Conservation (phyloP, 2,113 vertebrate species). For the Grammomys surdaster region DNA sequence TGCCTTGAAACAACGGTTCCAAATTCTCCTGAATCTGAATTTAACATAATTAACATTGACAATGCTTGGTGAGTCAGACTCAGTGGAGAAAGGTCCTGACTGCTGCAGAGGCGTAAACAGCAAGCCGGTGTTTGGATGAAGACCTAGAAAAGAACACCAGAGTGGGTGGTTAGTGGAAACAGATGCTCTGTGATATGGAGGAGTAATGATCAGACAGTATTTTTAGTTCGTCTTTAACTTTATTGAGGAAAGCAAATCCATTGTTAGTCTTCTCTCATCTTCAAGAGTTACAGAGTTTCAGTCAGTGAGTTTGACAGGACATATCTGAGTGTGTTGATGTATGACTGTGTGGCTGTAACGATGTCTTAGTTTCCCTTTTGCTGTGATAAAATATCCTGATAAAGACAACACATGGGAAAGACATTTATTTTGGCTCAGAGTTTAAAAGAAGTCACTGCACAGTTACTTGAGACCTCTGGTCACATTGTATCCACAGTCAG, state of each 20-base stretch:
- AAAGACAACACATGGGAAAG: too few species aligned
- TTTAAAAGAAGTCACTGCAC: neutral
- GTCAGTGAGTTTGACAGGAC: neutral
- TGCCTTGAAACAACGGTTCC: neutral
- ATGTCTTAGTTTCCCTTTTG: neutral
- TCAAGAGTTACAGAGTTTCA: neutral
- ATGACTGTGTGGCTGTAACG: too few species aligned
- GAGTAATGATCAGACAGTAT: neutral
- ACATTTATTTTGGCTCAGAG: neutral
- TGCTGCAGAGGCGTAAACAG: neutral
- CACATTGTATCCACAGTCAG: neutral
- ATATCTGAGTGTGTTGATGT: neutral
- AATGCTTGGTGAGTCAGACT: neutral
- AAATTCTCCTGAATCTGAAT: neutral
- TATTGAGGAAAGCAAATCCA: neutral
- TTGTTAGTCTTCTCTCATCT: neutral
- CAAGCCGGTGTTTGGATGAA: neutral
- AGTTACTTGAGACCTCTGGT: neutral
- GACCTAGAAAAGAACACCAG: constrained; percentile 7
- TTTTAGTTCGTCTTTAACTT: neutral
- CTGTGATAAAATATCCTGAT: neutral
- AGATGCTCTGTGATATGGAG: constrained; percentile 3
- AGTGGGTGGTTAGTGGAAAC: neutral
- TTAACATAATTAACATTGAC: neutral
- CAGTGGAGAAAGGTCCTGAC: neutral